Evolutionary conservation across 1,140 invertebrate genomes (phyloP).

Genomic region (Bombus sibiricus): DNA sequence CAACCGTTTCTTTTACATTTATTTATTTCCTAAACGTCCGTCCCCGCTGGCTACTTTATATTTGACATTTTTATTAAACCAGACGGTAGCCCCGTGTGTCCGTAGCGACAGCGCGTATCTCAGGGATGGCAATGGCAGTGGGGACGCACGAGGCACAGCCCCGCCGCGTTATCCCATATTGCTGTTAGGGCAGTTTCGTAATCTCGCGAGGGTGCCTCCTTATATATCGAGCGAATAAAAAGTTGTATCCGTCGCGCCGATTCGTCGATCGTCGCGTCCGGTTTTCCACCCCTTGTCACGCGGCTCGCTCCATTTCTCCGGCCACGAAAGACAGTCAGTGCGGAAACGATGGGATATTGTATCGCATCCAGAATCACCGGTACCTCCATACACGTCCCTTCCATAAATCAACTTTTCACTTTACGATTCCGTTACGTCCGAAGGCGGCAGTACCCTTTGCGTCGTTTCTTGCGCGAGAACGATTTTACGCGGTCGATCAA

Average conservation of each 20-base stretch:
- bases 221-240: conserved; percentile 72
- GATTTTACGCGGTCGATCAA: conserved; percentile 20
- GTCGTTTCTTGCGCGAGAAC: conserved; percentile 36
- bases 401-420: conserved; percentile 59
- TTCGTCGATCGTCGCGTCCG: conserved; percentile 60
- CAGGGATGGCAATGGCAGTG: conserved; percentile 40
- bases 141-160: neutral
- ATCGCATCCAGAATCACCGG: conserved; percentile 19
- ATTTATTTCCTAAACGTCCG: conserved; percentile 81
- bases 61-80: conserved; percentile 84
- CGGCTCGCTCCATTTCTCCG: neutral
- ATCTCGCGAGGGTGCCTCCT: conserved; percentile 66
- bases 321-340: conserved; percentile 19
- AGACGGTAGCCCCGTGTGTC: conserved; percentile 59
- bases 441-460: neutral
- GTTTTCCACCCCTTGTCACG: neutral
- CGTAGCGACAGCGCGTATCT: conserved; percentile 56
- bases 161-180: conserved; percentile 65
- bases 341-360: conserved; percentile 7
- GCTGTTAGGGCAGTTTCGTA: conserved; percentile 77
- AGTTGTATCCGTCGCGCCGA: conserved; percentile 63
- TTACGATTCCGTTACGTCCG: conserved; percentile 58
- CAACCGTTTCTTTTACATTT: conserved; percentile 76
- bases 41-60: conserved; percentile 82
- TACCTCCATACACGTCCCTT: neutral